Conservation (phyloP, 2,888 invertebrate species). For the Eudemis profundana region DNA sequence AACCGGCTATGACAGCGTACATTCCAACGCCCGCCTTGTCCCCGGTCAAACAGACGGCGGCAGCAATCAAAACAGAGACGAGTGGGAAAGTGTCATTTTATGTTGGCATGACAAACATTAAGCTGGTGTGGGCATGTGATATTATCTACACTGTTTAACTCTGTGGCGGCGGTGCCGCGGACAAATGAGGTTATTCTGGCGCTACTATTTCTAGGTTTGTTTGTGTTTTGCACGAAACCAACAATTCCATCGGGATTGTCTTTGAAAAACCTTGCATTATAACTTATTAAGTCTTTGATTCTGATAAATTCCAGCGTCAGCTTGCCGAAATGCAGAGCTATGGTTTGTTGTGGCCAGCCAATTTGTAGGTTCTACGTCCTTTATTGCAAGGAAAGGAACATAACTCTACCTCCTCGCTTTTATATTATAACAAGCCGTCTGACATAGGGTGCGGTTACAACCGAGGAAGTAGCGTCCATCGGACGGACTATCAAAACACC, state of each 20-base stretch:
- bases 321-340: background rate
- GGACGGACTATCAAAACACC: conserved; percentile 75
- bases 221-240: conserved; percentile 1
- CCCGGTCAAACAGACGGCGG: conserved; percentile 46
- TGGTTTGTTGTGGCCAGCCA: background rate
- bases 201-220: conserved; percentile 9
- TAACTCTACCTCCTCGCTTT: background rate
- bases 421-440: conserved; percentile 20
- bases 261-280: no score
- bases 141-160: conserved; percentile 43
- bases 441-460: conserved; percentile 8
- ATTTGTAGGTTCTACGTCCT: background rate
- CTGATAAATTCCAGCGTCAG: background rate
- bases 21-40: conserved; percentile 58
- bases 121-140: conserved; percentile 52
- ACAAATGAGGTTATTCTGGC: conserved; percentile 36
- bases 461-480: conserved; percentile 50
- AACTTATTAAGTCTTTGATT: no score
- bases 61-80: conserved; percentile 47
- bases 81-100: conserved; percentile 56
- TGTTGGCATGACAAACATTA: conserved; percentile 58
- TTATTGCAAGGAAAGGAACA: background rate
- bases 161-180: conserved; percentile 43
- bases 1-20: conserved; percentile 62
- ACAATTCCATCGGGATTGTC: background rate